Evolutionary conservation across 2,113 vertebrate species (phyloP), one percentile per base, ranked within the genome.

Genomic region (Synodontis membranacea): DNA sequence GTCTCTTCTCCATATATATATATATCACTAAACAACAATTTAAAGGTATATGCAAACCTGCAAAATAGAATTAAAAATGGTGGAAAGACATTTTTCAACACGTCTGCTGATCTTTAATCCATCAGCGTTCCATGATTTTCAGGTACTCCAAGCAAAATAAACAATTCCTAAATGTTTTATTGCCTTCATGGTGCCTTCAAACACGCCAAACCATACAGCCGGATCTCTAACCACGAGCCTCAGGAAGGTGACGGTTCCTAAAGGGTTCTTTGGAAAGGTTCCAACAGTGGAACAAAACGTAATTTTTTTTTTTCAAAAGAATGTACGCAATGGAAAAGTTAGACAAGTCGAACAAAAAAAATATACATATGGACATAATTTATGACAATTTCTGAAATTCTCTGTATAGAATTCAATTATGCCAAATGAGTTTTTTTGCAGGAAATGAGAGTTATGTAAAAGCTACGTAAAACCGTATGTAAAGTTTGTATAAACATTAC

Each of bases 11-110:
- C 50, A 56, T 25, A 80, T 37, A 54, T 56, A 5, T 34, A 56
- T 25, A 80, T 37, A 54, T 54, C 19, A 79, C 31, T 82, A 66
- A 86, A 78, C 82, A 89, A 56, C 79, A 58, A 78, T 87, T 90
- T 89, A 88, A 89, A 84, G 72, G 86, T 86, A 44, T 86, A 64
- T 70, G 82, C 87, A 56, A 82, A 89, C 58, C 79, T 70, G 17
- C 11, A 78, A 58, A 42, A 5, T 4, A 37, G 42, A 85, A 17
- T 23, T 23, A 39, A 21, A 66, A 66, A 50, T 60, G 19, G 84
- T 62, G 58, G 56, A 79, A 37, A 37, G 14, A 68, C 31, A n/a
- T 58, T n/a, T 82, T 31, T 50, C 19, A 6, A 25, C 17, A 46
- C 9, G 14, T 3, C 3, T 2, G 48, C 3, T 2, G 48, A 54